Evolutionary conservation across 2,888 invertebrate genomes (phyloP).

Genomic region (Pecten maximus): DNA sequence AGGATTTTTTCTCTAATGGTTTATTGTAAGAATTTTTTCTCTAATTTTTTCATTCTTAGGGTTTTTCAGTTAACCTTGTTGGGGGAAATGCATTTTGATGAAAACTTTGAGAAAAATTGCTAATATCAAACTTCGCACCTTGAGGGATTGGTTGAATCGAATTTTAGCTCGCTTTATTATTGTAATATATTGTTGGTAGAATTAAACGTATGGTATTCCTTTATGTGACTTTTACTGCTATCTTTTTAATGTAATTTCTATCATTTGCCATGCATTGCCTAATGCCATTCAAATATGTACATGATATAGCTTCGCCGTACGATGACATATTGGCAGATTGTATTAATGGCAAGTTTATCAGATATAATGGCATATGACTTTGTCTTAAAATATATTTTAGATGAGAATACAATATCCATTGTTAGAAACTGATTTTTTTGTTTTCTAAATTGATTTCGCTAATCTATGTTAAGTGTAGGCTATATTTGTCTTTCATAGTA

Average conservation of each 20-base stretch:
- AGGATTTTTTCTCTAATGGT: too few species aligned
- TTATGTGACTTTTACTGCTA: not conserved
- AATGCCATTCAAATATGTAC: not conserved
- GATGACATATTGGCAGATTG: not conserved
- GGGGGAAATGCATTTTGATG: not conserved
- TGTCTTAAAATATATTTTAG: not conserved
- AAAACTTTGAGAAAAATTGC: not conserved
- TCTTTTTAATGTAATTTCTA: not conserved
- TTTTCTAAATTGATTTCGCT: not conserved
- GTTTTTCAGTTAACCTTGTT: too few species aligned
- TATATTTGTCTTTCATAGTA: conserved; percentile 1
- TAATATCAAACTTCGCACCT: not conserved
- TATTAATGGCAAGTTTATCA: not conserved
- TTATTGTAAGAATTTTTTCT: not conserved
- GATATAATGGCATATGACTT: not conserved
- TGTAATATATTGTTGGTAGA: not conserved
- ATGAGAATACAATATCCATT: not conserved
- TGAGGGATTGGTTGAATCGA: not conserved
- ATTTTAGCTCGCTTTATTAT: not conserved
- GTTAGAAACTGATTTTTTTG: not conserved
- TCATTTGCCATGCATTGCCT: not conserved
- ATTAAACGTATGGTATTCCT: not conserved
- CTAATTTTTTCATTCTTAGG: too few species aligned
- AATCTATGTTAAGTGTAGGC: not conserved
- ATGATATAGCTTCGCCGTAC: not conserved